Evolutionary conservation across 2,888 invertebrate species (phyloP), one percentile per base, ranked within the genome.

Genomic region (Hecatera dysodea): DNA sequence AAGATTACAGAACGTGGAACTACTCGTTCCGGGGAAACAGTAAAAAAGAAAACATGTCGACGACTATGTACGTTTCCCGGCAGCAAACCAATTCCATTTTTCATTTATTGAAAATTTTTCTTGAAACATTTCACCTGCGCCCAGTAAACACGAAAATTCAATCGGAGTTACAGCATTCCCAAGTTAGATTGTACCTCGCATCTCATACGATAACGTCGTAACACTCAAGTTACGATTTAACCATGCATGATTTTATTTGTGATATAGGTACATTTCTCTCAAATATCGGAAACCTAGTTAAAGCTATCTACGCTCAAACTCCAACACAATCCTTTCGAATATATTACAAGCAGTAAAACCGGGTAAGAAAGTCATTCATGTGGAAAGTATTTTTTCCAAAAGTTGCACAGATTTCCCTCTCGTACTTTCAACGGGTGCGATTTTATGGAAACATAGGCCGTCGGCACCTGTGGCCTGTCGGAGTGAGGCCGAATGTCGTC

Each of bases 71-170:
- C 74, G 78, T 83, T 87, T 85, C 68, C 83, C 83, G 85, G 81
- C 85, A 85, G 86, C 83, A 87, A 88, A 90, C 88, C 90, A 91
- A 92, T 92, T 90, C 81, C 86, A 92, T 90, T 89, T 93, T 91
- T 91, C 92, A 92, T 91, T 88, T 91, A 91, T 91, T 89, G 91
- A 89, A 92, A 90, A 90, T 69, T 87, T 91, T 90, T 86, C 86
- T 88, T 85, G 86, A 86, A 90, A 91, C 88, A 87, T 90, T 90
- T 91, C 93, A 93, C 93, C 94, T 94, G 94, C 86, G 91, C 86
- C 90, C 90, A 84, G 89, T 86, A 88, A 90, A 89, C 88, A 88
- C 77, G 90, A 88, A 90, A 92, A 93, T 92, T 88, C 90, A 92
- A 93, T 93, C 85, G 66, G 83, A 90, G 87, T 89, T 90, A 86